Conservation (phyloP, 1,140 invertebrate species). For the Copidosoma floridanum region DNA sequence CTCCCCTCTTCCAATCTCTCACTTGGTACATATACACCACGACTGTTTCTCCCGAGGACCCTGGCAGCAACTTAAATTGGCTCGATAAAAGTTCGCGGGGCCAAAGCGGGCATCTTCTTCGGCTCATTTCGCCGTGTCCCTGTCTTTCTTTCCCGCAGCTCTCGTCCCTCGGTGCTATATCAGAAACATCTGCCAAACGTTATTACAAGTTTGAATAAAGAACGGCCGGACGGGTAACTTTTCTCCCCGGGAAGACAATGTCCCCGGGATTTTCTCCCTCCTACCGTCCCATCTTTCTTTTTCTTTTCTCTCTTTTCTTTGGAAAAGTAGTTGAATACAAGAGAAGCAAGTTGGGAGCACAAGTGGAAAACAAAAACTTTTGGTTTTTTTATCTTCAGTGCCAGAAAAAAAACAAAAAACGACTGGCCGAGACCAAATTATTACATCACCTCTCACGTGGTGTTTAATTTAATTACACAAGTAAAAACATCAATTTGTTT, state of each 20-base stretch:
- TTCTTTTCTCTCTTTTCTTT: background rate
- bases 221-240: conserved; percentile 36
- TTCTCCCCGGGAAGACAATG: conserved; percentile 34
- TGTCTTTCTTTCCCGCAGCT: too few species aligned
- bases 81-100: conserved; percentile 57
- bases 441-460: too few species aligned
- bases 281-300: conserved; percentile 20
- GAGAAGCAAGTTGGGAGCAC: too few species aligned
- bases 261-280: conserved; percentile 31
- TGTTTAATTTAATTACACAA: too few species aligned
- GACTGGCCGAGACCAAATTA: too few species aligned
- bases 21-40: too few species aligned
- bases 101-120: conserved; percentile 46
- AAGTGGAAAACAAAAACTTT: too few species aligned
- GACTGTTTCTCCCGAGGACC: conserved; percentile 35
- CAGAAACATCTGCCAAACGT: conserved; percentile 58
- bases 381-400: too few species aligned
- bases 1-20: conserved; percentile 1
- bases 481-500: too few species aligned
- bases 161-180: conserved; percentile 45
- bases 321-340: conserved; percentile 22
- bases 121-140: conserved; percentile 30
- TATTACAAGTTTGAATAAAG: conserved; percentile 59
- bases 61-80: conserved; percentile 59
- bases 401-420: too few species aligned